A percentile compares a stretch with the other conserved stretches of the same genome.
phyloP scores from a whole-genome alignment of 1,140 invertebrate species.

The Coenobita brevimanus region DNA sequence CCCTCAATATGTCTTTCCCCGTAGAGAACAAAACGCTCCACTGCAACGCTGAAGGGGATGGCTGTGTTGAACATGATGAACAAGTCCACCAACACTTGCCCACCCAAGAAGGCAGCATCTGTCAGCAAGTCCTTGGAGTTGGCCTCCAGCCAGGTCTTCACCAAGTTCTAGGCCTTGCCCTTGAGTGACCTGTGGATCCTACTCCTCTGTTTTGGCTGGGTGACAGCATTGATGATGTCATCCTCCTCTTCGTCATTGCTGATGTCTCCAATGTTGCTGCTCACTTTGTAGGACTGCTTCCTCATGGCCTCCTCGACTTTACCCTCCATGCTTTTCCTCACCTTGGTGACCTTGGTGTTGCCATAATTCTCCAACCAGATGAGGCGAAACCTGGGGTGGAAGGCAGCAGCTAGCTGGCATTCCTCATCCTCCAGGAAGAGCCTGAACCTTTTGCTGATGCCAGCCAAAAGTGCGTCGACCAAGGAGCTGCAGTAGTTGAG shows the following conservation, averaged over 20 bases:
- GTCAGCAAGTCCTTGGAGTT: not conserved
- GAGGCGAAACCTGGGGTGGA: constrained; percentile 33
- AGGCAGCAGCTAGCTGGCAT: constrained; percentile 28
- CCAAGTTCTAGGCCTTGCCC: not conserved
- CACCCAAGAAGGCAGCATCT: constrained; percentile 1
- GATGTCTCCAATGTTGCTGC: too few species aligned
- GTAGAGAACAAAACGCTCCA: too few species aligned
- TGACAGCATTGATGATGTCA: too few species aligned
- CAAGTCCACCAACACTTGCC: not conserved
- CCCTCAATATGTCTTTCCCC: too few species aligned
- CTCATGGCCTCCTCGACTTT: too few species aligned
- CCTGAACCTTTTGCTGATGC: constrained; percentile 27
- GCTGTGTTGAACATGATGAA: not conserved
- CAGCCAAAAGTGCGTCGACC: not conserved
- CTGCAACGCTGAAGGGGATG: too few species aligned
- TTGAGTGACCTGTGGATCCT: not conserved
- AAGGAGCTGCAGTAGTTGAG: not conserved
- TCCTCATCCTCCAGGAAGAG: constrained; percentile 21
- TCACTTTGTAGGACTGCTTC: too few species aligned
- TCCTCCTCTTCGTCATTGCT: too few species aligned
- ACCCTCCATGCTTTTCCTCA: too few species aligned
- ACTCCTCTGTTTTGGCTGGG: not conserved
- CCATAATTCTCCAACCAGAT: not conserved
- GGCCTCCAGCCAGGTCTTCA: not conserved
- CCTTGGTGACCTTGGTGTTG: too few species aligned